Percentiles rank a stretch among this genome's conserved stretches.
These are phyloP conservation scores for Palaemon carinicauda DNA, from an alignment of 1,140 invertebrate genomes.

Conservation along the genomic window DNA sequence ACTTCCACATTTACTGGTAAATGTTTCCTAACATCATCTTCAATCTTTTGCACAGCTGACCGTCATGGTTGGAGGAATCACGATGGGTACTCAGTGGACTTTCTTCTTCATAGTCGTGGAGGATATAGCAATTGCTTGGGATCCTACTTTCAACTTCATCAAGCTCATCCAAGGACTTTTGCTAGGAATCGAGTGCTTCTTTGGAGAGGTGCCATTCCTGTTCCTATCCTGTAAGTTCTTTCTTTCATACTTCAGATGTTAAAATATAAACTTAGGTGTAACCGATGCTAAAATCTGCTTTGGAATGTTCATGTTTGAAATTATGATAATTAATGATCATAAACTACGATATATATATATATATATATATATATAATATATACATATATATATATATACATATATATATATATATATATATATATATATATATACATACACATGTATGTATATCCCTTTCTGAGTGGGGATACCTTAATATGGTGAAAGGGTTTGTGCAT, in stretches of 20 bases:
- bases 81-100: constrained; percentile 29
- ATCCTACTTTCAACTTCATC: constrained; percentile 63
- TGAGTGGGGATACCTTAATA: too few relatives aligned
- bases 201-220: constrained; percentile 87
- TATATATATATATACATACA: too few relatives aligned
- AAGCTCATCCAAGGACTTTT: constrained; percentile 84
- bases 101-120: constrained; percentile 67
- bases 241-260: background rate
- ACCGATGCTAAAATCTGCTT: background rate
- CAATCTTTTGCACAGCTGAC: constrained; percentile 20
- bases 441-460: too few relatives aligned
- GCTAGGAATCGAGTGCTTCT: constrained; percentile 80
- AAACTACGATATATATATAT: too few relatives aligned
- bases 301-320: too few relatives aligned
- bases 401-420: too few relatives aligned
- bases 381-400: too few relatives aligned
- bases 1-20: background rate
- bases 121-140: constrained; percentile 69
- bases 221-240: constrained; percentile 72
- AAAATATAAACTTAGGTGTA: background rate
- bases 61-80: constrained; percentile 14
- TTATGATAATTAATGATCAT: too few relatives aligned
- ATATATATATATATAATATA: too few relatives aligned
- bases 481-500: too few relatives aligned
- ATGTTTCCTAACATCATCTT: background rate